Evolutionary conservation across 2,888 invertebrate species (phyloP), one percentile per base, ranked within the genome.

Genomic region (Brenthis hecate): DNA sequence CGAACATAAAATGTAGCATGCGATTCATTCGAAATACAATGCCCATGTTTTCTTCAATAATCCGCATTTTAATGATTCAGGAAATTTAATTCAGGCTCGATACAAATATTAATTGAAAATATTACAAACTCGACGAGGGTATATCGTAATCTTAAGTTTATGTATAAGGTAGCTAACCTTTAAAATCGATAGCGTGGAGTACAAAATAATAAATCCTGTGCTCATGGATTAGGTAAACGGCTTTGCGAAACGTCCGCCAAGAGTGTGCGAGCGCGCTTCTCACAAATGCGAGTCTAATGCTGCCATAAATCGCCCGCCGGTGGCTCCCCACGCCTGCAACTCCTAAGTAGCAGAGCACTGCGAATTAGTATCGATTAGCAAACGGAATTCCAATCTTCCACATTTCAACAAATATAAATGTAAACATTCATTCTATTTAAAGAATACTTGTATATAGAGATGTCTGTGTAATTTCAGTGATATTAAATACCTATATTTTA

Each of bases 341-440:
- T 66, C 53, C 72, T 83, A 82, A 84, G 86, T 85, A 83, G 81
- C 80, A 77, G 80, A 83, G 82, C 81, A 83, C 77, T 79, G 80
- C 78, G 87, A 87, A 88, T 89, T 89, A 89, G 85, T 87, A 87
- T 89, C 87, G 88, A 88, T 88, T 89, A 87, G 84, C 78, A 78
- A 80, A 78, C 79, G 79, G 78, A 82, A 83, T 84, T 87, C 84
- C 80, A 82, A 83, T 85, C 78, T 78, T 76, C 79, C 28, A 47
- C 65, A 51, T 66, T 66, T 63, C 56, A 32, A 69, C 53, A 36
- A 53, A 51, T 43, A 54, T 62, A 51, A 23, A 62, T 62, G 43
- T 8, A n/a, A 48, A 23, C 14, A n/a, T 50, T 60, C 60, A 28
- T 54, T 54, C 28, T 13, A 28, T 60, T 23, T 60, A 48, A 48